Evolutionary conservation across 2,888 invertebrate genomes (phyloP), one percentile per base, ranked within the genome.

Genomic region (Hanleya hanleyi): DNA sequence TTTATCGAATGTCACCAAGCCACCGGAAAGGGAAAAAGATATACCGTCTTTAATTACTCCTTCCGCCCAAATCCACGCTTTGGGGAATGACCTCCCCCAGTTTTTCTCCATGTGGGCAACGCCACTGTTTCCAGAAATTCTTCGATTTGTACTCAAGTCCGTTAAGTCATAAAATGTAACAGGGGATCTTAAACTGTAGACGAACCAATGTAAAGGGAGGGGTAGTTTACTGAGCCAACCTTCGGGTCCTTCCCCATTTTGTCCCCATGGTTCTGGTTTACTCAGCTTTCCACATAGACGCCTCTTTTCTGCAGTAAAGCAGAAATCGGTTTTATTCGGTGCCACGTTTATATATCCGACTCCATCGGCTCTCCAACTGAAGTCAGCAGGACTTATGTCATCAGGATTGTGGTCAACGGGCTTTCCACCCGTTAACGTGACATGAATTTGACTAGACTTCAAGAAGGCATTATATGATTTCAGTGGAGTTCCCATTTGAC

Each of bases 181-280:
- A 1, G 73, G 72, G 0, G 85, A 86, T 36, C 81, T 67, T 6
- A 83, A 67, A 71, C 84, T 84, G 69, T 83, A 86, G 9, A 86
- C 85, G 73, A 85, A 86, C 86, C 86, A 86, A 68, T 82, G 81
- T 1, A 86, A 67, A 15, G 86, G 85, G 12, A 86, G 57, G 1
- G 84, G 85, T 0, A 85, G 70, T 32, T 81, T 33, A 29, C 77
- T 68, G 22, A 86, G 70, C 82, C 83, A 84, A 0, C 85, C 82
- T 71, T 82, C 83, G 0, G 85, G 85, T 35, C 85, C 86, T 29
- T 74, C 77, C 0, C 85, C 84, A 15, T 69, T 26, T 0, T 70
- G 73, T 26, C 80, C 82, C 85, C 85, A 86, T 1, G 83, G 79
- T 15, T 74, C 62, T 1, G 79, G 79, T 3, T 33, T 5, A 4